phyloP scores from a whole-genome alignment of 2,888 invertebrate species.

The Patella caerulea region DNA sequence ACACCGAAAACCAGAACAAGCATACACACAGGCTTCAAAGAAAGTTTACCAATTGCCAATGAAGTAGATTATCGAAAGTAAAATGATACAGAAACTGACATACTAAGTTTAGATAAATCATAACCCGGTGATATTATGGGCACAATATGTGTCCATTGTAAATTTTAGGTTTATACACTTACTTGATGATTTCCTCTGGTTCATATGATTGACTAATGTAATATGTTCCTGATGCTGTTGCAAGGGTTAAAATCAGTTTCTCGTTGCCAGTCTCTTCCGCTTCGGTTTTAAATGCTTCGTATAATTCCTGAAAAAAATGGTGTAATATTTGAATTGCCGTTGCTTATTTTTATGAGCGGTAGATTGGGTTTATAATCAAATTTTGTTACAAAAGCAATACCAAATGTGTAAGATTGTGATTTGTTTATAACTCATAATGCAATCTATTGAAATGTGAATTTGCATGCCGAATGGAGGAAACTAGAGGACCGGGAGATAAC shows the following conservation, averaged over 20 bases:
- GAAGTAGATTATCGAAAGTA: too few species aligned
- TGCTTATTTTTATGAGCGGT: background rate
- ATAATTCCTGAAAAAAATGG: constrained; percentile 45
- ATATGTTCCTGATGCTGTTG: constrained; percentile 43
- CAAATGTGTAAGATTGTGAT: too few species aligned
- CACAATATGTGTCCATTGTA: background rate
- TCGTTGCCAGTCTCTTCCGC: constrained; percentile 42
- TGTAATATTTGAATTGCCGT: background rate
- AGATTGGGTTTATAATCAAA: background rate
- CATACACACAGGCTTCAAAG: too few species aligned
- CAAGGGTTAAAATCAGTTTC: constrained; percentile 52
- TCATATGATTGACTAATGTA: constrained; percentile 43
- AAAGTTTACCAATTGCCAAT: too few species aligned
- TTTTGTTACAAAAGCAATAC: background rate
- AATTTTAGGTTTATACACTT: constrained; percentile 15
- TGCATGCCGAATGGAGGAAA: too few species aligned
- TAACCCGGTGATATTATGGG: too few species aligned
- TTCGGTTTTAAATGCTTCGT: constrained; percentile 47
- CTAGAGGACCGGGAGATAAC: too few species aligned
- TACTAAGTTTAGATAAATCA: too few species aligned
- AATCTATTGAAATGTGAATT: too few species aligned
- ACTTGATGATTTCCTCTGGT: constrained; percentile 38
- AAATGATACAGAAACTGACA: too few species aligned
- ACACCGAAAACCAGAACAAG: too few species aligned
- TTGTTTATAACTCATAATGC: too few species aligned